These are phyloP conservation scores for Hipparchia sbordonii DNA, from an alignment of 2,888 invertebrate genomes.

Conservation along the genomic window DNA sequence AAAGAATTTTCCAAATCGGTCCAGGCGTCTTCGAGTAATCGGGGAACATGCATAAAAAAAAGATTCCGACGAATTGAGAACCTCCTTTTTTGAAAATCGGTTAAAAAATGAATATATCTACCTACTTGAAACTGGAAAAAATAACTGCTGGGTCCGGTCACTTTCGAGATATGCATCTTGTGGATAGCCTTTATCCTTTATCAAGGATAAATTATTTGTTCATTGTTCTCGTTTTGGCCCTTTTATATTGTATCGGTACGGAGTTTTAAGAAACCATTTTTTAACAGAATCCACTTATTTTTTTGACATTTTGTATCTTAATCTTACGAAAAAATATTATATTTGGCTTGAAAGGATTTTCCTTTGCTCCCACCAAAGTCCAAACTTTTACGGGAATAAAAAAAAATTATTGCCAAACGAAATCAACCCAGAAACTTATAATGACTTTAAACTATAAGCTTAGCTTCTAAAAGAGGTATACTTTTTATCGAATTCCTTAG, in stretches of 20 bases:
- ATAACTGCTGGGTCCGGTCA: not conserved
- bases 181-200: conserved; percentile 3
- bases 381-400: not conserved
- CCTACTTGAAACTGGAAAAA: conserved; percentile 8
- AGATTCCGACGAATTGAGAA: too few species aligned
- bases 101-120: too few species aligned
- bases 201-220: not conserved
- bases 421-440: too few species aligned
- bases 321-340: not conserved
- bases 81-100: too few species aligned
- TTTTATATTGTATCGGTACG: not conserved
- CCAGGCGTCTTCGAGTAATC: too few species aligned
- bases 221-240: conserved; percentile 10
- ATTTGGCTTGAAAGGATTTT: not conserved
- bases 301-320: not conserved
- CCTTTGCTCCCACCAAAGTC: not conserved
- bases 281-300: not conserved
- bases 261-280: not conserved
- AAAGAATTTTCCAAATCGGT: too few species aligned
- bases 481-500: too few species aligned
- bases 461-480: too few species aligned
- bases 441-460: too few species aligned
- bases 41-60: too few species aligned
- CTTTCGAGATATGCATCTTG: not conserved
- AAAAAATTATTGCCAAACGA: too few species aligned